Percentiles rank a stretch among this genome's conserved stretches.
Evolutionary conservation across 1,140 invertebrate species (phyloP).

Genomic region (Drosophila busckii): DNA sequence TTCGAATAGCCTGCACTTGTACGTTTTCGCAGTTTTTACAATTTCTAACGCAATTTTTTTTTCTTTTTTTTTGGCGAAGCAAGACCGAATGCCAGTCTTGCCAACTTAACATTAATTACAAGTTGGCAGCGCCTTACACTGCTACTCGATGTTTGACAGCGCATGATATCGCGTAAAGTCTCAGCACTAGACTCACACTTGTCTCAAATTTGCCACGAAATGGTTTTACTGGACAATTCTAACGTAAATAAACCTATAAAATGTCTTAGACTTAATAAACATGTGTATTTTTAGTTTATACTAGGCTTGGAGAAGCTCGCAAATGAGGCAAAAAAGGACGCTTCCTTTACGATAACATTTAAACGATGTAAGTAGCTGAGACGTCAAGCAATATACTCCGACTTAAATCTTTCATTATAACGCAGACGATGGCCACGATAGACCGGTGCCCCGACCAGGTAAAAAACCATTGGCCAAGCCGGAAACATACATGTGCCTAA

Average conservation of each 20-base stretch:
- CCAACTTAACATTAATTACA: slow-evolving; percentile 31
- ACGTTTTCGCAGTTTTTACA: slow-evolving; percentile 64
- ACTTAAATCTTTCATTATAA: slow-evolving; percentile 12
- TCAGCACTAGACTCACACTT: slow-evolving; percentile 31
- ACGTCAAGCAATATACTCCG: slow-evolving; percentile 1
- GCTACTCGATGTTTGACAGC: background rate
- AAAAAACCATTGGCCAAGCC: slow-evolving; percentile 81
- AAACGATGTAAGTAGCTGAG: slow-evolving; percentile 83
- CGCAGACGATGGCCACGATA: slow-evolving; percentile 87
- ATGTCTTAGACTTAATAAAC: slow-evolving; percentile 80
- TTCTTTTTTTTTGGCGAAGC: slow-evolving; percentile 38
- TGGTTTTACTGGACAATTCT: slow-evolving; percentile 85
- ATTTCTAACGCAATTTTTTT: slow-evolving; percentile 48
- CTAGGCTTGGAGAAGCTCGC: slow-evolving; percentile 83
- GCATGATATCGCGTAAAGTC: no score
- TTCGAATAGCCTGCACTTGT: slow-evolving; percentile 54
- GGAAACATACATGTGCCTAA: slow-evolving; percentile 86
- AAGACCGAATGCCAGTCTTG: slow-evolving; percentile 42
- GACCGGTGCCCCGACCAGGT: slow-evolving; percentile 83
- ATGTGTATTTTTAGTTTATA: slow-evolving; percentile 81
- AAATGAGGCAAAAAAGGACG: slow-evolving; percentile 81
- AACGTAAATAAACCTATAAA: slow-evolving; percentile 46
- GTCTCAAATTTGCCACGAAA: slow-evolving; percentile 71
- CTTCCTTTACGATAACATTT: slow-evolving; percentile 84
- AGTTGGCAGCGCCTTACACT: slow-evolving; percentile 2